These are phyloP conservation scores for Cerastoderma edule DNA, from an alignment of 2,888 invertebrate species.

Conservation along the genomic window DNA sequence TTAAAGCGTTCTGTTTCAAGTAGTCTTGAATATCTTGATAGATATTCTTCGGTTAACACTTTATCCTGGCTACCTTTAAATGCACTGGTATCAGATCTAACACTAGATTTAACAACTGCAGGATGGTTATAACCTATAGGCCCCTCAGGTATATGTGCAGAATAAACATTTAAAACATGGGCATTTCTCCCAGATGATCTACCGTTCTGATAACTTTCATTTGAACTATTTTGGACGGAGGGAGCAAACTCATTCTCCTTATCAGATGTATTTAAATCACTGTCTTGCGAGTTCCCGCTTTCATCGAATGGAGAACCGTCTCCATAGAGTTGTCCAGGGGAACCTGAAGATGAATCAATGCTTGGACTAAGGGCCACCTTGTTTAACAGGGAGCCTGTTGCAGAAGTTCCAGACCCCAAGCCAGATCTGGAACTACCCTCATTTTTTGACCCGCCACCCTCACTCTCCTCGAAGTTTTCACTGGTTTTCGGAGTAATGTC, in stretches of 20 bases:
- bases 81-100: constrained; percentile 51
- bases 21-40: constrained; percentile 32
- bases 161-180: constrained; percentile 57
- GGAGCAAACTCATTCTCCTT: constrained; percentile 74
- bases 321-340: constrained; percentile 57
- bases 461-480: constrained; percentile 53
- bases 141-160: constrained; percentile 53
- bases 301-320: constrained; percentile 66
- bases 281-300: constrained; percentile 40
- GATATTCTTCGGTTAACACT: constrained; percentile 47
- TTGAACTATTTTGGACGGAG: constrained; percentile 44
- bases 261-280: constrained; percentile 73
- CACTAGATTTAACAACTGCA: constrained; percentile 50
- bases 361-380: constrained; percentile 73
- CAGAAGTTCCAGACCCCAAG: constrained; percentile 35
- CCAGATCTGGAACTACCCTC: constrained; percentile 37
- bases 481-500: constrained; percentile 68
- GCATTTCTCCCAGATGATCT: constrained; percentile 32
- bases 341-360: constrained; percentile 63
- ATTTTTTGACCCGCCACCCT: constrained; percentile 25
- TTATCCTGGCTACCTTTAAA: constrained; percentile 63
- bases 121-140: constrained; percentile 59
- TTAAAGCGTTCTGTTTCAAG: constrained; percentile 43
- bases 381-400: constrained; percentile 62
- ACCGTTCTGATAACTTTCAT: constrained; percentile 40